Evolutionary conservation across 2,888 invertebrate species (phyloP), one percentile per base, ranked within the genome.

Genomic region (Polyommatus icarus): DNA sequence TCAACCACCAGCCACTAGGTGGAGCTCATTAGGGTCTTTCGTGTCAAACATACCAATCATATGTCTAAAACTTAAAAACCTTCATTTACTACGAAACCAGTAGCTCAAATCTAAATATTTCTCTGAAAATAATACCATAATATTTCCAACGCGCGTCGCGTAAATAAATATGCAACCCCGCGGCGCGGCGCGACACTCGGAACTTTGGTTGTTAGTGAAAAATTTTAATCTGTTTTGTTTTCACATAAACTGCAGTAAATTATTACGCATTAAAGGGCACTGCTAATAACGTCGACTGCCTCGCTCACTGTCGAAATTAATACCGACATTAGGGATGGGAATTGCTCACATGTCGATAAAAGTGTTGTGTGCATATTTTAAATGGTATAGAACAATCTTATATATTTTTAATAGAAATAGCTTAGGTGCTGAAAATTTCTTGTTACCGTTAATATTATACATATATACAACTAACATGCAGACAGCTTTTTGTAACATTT

Each of bases 181-280:
- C 36, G 18, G 54, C 1, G 75, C 75, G 75, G 12, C 75, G 50
- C 75, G 46, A 29, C 75, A 75, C 76, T 78, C 79, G 79, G 81
- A 81, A 82, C 84, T 85, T 85, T 86, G 84, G 84, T 86, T 87
- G 87, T 88, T 87, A 87, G 85, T 84, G 87, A 91, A 91, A 67
- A 89, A 92, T 92, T 91, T 90, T 91, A 92, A 87, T 77, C 59
- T 90, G 90, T 91, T 92, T 91, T 91, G 90, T 90, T 90, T 80
- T 91, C 91, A 91, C 92, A 91, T 90, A 89, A 90, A 90, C 88
- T 91, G 91, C 90, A 92, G 91, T 93, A 93, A 93, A 92, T 93
- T 92, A 93, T 92, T 89, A 90, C 89, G 88, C 89, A 91, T 92
- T 92, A 91, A 92, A 89, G 91, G 92, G 91, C 90, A 86, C 80